Percentiles rank a stretch among this genome's conserved stretches.
Evolutionary conservation across 2,888 invertebrate genomes (phyloP).

Genomic region (Troides oblongomaculatus): DNA sequence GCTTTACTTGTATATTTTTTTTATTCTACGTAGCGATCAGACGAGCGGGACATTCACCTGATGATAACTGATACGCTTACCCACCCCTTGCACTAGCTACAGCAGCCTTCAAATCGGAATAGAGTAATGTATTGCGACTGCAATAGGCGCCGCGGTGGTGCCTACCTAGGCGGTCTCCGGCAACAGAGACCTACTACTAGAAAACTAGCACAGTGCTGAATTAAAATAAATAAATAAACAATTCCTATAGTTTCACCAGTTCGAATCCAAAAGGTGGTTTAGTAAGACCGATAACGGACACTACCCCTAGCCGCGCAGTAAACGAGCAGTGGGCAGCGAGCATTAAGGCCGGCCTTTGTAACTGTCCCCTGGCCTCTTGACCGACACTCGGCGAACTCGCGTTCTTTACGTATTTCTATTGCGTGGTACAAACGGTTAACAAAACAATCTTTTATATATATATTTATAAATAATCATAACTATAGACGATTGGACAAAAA

Average conservation of each 20-base stretch:
- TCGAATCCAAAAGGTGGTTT: background rate
- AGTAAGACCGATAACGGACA: slow-evolving; percentile 1
- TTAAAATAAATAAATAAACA: background rate
- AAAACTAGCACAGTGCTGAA: too few species aligned
- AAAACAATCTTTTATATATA: too few species aligned
- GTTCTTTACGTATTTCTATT: slow-evolving; percentile 28
- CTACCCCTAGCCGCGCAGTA: slow-evolving; percentile 17
- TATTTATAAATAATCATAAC: background rate
- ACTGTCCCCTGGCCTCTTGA: slow-evolving; percentile 50
- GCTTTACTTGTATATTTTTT: too few species aligned
- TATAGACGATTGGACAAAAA: background rate
- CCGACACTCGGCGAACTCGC: slow-evolving; percentile 39
- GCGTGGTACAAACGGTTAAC: slow-evolving; percentile 26
- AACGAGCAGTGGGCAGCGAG: slow-evolving; percentile 8
- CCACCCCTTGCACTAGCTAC: too few species aligned
- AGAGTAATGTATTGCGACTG: too few species aligned
- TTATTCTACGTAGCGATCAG: too few species aligned
- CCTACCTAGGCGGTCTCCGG: too few species aligned
- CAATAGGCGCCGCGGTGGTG: too few species aligned
- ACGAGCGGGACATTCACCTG: too few species aligned
- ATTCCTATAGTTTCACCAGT: background rate
- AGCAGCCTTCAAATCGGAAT: too few species aligned
- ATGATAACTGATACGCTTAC: too few species aligned
- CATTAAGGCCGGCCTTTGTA: slow-evolving; percentile 32
- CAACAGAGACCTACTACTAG: too few species aligned